These are phyloP conservation scores for Muscicapa adusta DNA, from an alignment of 2,113 vertebrate genomes.

Conservation along the genomic window DNA sequence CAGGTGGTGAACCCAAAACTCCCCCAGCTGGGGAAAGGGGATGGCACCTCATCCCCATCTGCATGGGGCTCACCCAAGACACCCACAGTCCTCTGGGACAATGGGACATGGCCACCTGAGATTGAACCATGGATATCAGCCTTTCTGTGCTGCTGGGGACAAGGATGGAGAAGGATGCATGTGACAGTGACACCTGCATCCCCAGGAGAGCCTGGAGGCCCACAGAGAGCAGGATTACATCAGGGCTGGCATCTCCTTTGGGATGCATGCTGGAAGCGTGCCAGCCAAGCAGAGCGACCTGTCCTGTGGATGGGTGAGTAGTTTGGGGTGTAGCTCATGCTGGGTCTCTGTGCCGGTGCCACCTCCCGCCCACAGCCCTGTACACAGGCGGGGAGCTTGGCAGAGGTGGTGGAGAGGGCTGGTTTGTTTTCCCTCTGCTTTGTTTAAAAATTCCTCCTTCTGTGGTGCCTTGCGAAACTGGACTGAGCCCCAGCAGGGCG, in stretches of 20 bases:
- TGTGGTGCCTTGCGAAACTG: not conserved
- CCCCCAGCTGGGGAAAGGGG: not conserved
- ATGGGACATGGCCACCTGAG: fast-evolving
- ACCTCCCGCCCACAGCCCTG: not conserved
- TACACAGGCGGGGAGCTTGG: fast-evolving
- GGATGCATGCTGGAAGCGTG: not conserved
- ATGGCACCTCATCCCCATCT: fast-evolving
- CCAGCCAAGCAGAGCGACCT: fast-evolving
- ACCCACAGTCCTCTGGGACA: not conserved
- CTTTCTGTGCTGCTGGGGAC: not conserved
- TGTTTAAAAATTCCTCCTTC: constrained; percentile 6
- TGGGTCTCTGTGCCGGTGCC: not conserved
- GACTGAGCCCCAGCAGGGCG: fast-evolving
- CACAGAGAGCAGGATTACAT: not conserved
- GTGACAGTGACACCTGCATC: not conserved
- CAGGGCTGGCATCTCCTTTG: not conserved
- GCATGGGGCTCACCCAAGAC: not conserved
- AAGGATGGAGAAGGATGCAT: not conserved
- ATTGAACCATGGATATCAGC: not conserved
- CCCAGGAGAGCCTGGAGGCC: not conserved
- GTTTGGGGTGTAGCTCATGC: not conserved
- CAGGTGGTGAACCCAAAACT: not conserved
- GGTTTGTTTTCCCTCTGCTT: constrained; percentile 17
- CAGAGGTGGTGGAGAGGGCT: not conserved
- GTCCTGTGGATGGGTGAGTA: not conserved